Percentiles rank a stretch among this genome's conserved stretches.
These are phyloP conservation scores for Porites evermanni DNA, from an alignment of 92 coral and sea anemone species.

Conservation along the genomic window DNA sequence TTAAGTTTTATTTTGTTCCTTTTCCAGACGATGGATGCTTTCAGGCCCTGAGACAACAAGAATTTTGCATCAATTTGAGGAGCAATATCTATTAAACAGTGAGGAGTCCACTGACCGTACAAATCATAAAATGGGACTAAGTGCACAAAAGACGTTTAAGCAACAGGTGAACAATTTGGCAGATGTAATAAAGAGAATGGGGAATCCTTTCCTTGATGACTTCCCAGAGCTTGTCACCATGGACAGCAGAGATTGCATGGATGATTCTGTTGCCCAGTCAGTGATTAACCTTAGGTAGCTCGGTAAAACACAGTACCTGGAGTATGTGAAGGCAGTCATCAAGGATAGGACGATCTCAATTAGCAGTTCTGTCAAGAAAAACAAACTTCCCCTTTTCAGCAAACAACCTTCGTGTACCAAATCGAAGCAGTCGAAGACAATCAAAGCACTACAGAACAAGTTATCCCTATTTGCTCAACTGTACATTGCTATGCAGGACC, in stretches of 20 bases:
- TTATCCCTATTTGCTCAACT: constrained; percentile 63
- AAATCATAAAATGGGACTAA: constrained; percentile 60
- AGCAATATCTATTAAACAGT: constrained; percentile 39
- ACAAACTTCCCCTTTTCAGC: constrained; percentile 54
- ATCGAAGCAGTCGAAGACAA: constrained; percentile 60
- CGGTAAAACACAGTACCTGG: constrained; percentile 65
- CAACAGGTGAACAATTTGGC: constrained; percentile 53
- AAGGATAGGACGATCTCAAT: constrained; percentile 55
- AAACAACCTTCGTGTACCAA: constrained; percentile 46
- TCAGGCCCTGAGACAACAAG: constrained; percentile 72
- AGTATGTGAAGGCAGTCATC: constrained; percentile 55
- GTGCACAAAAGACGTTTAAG: constrained; percentile 63
- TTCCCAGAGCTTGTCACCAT: constrained; percentile 73
- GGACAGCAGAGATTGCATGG: constrained; percentile 60
- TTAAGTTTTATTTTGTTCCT: constrained; percentile 6
- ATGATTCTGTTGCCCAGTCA: constrained; percentile 54
- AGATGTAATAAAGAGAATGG: constrained; percentile 68
- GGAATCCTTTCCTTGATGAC: constrained; percentile 73
- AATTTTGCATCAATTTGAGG: constrained; percentile 54
- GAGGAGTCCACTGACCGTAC: constrained; percentile 23
- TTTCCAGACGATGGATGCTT: constrained; percentile 69
- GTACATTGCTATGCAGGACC: constrained; percentile 62
- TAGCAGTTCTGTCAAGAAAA: constrained; percentile 63
- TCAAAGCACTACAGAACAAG: constrained; percentile 45
- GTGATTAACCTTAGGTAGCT: neutral